Evolutionary conservation across 2,797 vertebrate species (phyloP), one percentile per base, ranked within the genome.

Genomic region (Acanthurus tractus): DNA sequence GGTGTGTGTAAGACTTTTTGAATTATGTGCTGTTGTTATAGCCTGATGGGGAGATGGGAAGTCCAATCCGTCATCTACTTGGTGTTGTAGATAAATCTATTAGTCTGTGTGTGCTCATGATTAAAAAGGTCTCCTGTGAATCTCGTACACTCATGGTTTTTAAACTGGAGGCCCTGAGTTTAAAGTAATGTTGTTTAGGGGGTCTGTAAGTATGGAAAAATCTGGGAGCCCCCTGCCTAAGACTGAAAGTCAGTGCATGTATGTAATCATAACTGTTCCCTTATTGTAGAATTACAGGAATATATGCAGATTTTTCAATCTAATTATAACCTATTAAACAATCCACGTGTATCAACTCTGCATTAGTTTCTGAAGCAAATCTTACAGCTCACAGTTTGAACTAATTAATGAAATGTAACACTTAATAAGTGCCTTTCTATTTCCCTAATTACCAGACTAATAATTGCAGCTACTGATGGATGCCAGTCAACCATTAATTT

Each of bases 21-120:
- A 90, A 71, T 88, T 85, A 86, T 87, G 85, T 62, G 76, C 50
- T 79, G 87, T 72, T 83, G 84, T 85, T 83, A 78, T 78, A 88
- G 52, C 46, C 79, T 69, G 73, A 76, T 82, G 54, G 62, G 56
- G 61, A 79, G 45, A 82, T 49, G 57, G 29, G 63, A 81, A 53
- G 75, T 66, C 50, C 76, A 52, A 89, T 89, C 83, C 70, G 67
- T 89, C 78, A 79, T 77, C 36, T 63, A 57, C 69, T 74, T 50
- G 22, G 57, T 59, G 68, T 12, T 53, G 81, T 64, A 80, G 78
- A 82, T 85, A 74, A 75, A 56, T 86, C 59, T 63, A 78, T 87
- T 85, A 80, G 74, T 71, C 52, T 15, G 38, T 36, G n/a, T 73
- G 45, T 45, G 48, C 17, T 23, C 40, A 66, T 81, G 74, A 87